Percentiles rank a stretch among this genome's conserved stretches.
These are phyloP conservation scores for Odontamblyopus lacepedii DNA, from an alignment of 2,797 vertebrate species.

Conservation along the genomic window DNA sequence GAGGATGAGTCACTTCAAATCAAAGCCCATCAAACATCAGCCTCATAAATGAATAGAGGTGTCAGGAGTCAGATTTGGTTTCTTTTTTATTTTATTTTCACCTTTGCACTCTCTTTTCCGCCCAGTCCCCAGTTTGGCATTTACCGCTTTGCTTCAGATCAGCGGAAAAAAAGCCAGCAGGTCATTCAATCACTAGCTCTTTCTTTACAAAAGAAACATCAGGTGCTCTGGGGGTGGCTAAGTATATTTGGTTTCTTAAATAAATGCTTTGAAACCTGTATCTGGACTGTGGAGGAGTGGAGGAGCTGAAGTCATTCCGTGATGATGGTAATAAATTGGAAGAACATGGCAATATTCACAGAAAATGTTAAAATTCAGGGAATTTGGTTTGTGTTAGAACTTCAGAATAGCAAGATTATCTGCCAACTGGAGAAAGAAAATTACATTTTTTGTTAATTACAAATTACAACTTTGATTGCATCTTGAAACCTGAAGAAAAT, in stretches of 20 bases:
- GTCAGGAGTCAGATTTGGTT: conserved; percentile 55
- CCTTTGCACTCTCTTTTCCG: conserved; percentile 18
- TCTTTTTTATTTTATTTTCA: conserved; percentile 55
- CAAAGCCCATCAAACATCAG: conserved; percentile 54
- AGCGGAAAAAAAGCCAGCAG: conserved; percentile 23
- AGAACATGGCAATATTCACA: neutral
- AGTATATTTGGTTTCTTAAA: conserved; percentile 34
- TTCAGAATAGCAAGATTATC: neutral
- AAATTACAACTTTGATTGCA: neutral
- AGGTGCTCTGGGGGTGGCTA: conserved; percentile 22
- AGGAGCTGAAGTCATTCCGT: neutral
- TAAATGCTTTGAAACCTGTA: conserved; percentile 37
- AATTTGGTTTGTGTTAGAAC: neutral
- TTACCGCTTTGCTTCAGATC: conserved; percentile 43
- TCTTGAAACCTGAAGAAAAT: neutral
- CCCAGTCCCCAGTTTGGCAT: conserved; percentile 15
- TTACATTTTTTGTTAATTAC: no score
- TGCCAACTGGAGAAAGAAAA: neutral
- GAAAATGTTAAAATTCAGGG: neutral
- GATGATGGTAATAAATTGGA: neutral
- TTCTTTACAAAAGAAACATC: conserved; percentile 20
- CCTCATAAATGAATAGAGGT: conserved; percentile 57
- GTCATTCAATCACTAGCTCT: conserved; percentile 54
- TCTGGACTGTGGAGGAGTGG: neutral
- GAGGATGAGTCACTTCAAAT: conserved; percentile 64